Base-by-base conservation (phyloP, 2,113 vertebrate species). In the Cyphomyrus plagiostoma region DNA sequence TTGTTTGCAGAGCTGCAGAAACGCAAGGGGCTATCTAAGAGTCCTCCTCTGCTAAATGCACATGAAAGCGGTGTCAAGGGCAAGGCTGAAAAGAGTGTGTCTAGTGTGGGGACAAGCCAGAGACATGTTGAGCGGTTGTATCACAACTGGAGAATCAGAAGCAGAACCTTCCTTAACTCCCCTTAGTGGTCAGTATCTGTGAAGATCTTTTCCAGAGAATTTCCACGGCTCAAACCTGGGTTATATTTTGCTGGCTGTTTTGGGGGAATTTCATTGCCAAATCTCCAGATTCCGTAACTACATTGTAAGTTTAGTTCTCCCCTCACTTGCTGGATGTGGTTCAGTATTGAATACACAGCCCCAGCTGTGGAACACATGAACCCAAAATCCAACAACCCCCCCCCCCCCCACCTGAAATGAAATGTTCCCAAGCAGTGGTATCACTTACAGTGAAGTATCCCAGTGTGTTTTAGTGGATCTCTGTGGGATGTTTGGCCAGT, bases 1-100 rank as follows among this genome's bases (percentile, higher is more conserved):
- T 97, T 97, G 93, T 97, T 96, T 96, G 95, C 95, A 95, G 96
- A 96, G 90, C 45, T 89, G 92, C 92, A 89, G 48, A 17, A 77
- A 39, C 2, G 15, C 70, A 19, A 85, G 89, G 92, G 91, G 89
- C 45, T 93, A 89, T 90, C 21, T 95, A 94, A 93, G 92, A 94
- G 94, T 95, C 93, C 92, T 89, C 0, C 0, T 48, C 88, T 0
- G 46, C 52, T 83, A 83, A 82, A 23, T 10, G 6, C 42, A n/a
- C 10, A 1, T 13, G 13, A 42, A 83, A 1, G 15, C 56, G 23
- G 49, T 46, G 17, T 45, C 80, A 52, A 88, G 90, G 2, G 70
- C 30, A 46, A 46, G 42, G 13, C 70, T 77, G 4, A 19, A 5
- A 77, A 30, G 74, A 19, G 17, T 19, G 15, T 77, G 70, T 77